phyloP scores from a whole-genome alignment of 2,797 vertebrate genomes.

The Otolemur crassicaudatus region DNA sequence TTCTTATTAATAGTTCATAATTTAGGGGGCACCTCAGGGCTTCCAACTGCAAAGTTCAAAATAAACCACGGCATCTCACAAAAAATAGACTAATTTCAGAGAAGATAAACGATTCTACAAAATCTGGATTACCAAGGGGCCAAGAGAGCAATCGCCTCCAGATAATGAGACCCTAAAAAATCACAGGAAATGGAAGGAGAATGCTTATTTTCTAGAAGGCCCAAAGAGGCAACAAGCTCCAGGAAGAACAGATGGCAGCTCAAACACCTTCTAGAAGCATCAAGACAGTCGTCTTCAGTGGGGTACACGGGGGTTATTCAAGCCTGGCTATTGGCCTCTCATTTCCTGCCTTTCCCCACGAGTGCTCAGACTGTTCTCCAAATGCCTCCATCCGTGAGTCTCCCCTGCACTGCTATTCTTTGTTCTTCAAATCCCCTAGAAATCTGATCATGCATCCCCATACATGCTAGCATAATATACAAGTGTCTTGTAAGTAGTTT shows the following conservation, averaged over 20 bases:
- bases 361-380: neutral
- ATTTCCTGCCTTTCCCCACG: neutral
- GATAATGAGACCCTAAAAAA: neutral
- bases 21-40: conserved; percentile 39
- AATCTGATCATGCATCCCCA: neutral
- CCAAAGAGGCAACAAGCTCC: neutral
- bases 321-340: neutral
- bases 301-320: neutral
- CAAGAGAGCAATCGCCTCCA: neutral
- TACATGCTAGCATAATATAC: neutral
- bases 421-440: conserved; percentile 62
- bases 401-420: conserved; percentile 44
- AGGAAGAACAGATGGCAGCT: neutral
- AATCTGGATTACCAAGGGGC: neutral
- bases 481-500: conserved; percentile 73
- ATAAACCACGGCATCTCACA: conserved; percentile 56
- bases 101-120: conserved; percentile 11
- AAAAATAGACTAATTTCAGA: conserved; percentile 36
- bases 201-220: neutral
- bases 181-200: neutral
- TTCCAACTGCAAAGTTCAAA: conserved; percentile 62
- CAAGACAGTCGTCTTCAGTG: neutral
- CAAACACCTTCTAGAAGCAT: neutral
- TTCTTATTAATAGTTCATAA: conserved; percentile 66
- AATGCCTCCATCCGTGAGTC: neutral